Conservation (phyloP, 2,888 invertebrate genomes). For the Elysia crispata region DNA sequence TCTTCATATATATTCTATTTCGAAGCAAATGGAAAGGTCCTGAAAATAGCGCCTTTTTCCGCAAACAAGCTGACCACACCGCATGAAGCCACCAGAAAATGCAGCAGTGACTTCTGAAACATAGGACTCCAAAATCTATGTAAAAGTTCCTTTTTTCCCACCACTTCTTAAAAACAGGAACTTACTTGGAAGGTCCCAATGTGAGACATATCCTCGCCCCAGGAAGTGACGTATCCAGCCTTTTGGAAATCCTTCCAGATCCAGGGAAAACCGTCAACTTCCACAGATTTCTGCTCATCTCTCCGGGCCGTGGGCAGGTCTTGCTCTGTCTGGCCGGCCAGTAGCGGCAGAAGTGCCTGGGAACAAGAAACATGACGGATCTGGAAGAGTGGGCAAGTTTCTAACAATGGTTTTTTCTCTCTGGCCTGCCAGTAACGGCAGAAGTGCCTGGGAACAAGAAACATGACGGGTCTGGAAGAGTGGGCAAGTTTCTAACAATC, state of each 20-base stretch:
- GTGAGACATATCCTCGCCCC: slow-evolving; percentile 90
- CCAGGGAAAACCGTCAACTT: slow-evolving; percentile 89
- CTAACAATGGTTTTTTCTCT: too few species aligned
- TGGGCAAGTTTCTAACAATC: slow-evolving; percentile 80
- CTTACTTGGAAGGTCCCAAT: slow-evolving; percentile 88
- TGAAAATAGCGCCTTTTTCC: too few species aligned
- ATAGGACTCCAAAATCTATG: too few species aligned
- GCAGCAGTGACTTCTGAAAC: too few species aligned
- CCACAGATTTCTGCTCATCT: slow-evolving; percentile 82
- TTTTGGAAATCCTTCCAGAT: slow-evolving; percentile 88
- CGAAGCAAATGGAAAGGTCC: background rate
- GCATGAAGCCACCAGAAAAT: background rate
- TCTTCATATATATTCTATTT: background rate
- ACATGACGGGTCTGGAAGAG: too few species aligned
- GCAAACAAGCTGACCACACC: background rate
- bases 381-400: slow-evolving; percentile 83
- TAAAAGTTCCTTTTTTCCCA: too few species aligned
- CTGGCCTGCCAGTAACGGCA: slow-evolving; percentile 87
- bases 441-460: slow-evolving; percentile 82
- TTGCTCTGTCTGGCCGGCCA: slow-evolving; percentile 87
- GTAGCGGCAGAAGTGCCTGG: slow-evolving; percentile 86
- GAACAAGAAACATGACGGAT: too few species aligned
- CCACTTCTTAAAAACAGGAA: too few species aligned
- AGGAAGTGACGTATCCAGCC: slow-evolving; percentile 83
- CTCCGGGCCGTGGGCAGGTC: slow-evolving; percentile 89